Evolutionary conservation across 1,140 invertebrate genomes (phyloP), one percentile per base, ranked within the genome.

Genomic region (Drosophila navojoa): DNA sequence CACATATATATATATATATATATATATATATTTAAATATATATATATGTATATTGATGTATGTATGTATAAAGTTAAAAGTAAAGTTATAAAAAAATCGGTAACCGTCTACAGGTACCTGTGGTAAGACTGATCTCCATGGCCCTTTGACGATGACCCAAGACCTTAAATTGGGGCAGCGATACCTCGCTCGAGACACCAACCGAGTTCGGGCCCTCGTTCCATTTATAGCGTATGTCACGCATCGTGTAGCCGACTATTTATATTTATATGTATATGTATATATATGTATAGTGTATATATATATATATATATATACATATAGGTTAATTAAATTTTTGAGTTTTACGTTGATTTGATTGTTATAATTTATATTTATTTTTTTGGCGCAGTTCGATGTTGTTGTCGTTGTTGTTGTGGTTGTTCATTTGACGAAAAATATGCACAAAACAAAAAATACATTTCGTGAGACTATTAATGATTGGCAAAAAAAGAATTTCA

Each of bases 221-320:
- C 97, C 97, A 98, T 93, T 97, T 97, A 95, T 98, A 98, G 87
- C 96, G 95, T 94, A 98, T 98, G 95, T 98, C 97, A 93, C 96
- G 95, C 97, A 98, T 98, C 92, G 97, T 98, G 95, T 98, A 98
- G 94, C 97, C 97, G 95, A 98, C 97, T 98, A 95, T 89, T 72
- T 57, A 42, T 64, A 54, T 38, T 0, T 32, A 29, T 73, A 60
- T 27, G 60, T 78, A 58, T 63, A 13, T 60, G 19, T 66, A 66
- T 80, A 59, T 77, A 81, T 77, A 72, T 47, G 6, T 32, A 9
- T 7, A 32, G 32, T 32, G 5, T 32, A 32, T 32, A 2, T 77
- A 72, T 47, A 19, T 47, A 47, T 45, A 45, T 45, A 45, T 0
- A 45, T 3, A 47, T 22, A 47, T 47, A 47, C 16, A 4, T 81